phyloP scores from a whole-genome alignment of 2,797 vertebrate species.

The Adelosebastes latens region DNA sequence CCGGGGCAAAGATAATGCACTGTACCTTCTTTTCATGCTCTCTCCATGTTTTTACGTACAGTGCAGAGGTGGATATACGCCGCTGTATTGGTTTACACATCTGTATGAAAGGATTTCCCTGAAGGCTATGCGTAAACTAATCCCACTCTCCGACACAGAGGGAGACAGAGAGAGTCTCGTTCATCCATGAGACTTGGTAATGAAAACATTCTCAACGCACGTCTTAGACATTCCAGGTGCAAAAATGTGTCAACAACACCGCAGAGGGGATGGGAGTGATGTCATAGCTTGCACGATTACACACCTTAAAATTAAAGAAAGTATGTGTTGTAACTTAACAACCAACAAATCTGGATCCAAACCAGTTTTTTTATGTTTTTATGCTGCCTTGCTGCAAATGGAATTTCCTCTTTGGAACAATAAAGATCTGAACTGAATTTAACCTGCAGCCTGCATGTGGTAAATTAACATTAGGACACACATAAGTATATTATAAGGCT shows the following conservation, averaged over 20 bases:
- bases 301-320: neutral
- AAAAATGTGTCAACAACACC: neutral
- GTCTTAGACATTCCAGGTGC: neutral
- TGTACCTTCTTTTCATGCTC: neutral
- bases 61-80: neutral
- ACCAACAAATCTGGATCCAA: neutral
- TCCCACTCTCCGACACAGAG: conserved; percentile 20
- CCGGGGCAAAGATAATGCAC: neutral
- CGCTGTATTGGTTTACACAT: neutral
- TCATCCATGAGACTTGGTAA: neutral
- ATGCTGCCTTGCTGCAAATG: neutral
- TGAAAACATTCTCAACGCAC: neutral
- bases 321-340: neutral
- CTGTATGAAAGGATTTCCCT: conserved; percentile 13
- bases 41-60: neutral
- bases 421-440: neutral
- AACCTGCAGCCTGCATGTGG: neutral
- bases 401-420: neutral
- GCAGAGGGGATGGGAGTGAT: neutral
- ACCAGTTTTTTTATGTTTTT: neutral
- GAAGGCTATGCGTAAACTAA: conserved; percentile 16
- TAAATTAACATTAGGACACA: neutral
- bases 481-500: neutral
- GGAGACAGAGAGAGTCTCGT: conserved; percentile 14
- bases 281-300: neutral